Percentiles rank a stretch among this genome's conserved stretches.
Conservation (phyloP, 92 coral and sea anemone species). For the Actinostola sp. region DNA sequence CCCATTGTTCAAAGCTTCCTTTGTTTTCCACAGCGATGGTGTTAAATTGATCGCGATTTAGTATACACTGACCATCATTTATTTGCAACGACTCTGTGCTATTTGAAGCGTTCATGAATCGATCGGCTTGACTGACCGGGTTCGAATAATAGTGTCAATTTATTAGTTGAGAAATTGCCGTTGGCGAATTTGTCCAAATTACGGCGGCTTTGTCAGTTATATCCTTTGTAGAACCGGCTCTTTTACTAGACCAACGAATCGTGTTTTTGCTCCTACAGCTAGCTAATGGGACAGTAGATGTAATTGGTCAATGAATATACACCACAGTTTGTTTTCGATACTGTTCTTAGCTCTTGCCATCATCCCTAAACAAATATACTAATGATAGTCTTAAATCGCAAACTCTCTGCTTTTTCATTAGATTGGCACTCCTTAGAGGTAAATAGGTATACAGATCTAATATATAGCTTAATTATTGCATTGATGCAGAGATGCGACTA, state of each 20-base stretch:
- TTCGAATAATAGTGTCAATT: conserved; percentile 36
- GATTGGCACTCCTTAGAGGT: background rate
- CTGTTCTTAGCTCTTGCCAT: background rate
- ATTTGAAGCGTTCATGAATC: conserved; percentile 24
- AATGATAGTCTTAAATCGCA: conserved; percentile 9
- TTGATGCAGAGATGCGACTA: too few relatives aligned
- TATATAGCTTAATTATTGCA: background rate
- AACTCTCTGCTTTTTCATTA: conserved; percentile 4
- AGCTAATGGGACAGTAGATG: conserved; percentile 5
- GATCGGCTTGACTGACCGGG: conserved; percentile 25
- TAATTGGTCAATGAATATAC: conserved; percentile 33
- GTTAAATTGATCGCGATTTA: conserved; percentile 52
- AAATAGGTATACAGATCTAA: conserved; percentile 4
- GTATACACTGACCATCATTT: conserved; percentile 26
- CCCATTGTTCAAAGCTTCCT: conserved; percentile 48
- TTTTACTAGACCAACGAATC: conserved; percentile 38
- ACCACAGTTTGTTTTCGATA: conserved; percentile 20
- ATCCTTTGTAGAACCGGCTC: conserved; percentile 34
- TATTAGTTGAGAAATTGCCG: conserved; percentile 45
- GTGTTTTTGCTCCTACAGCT: background rate
- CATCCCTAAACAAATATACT: conserved; percentile 26
- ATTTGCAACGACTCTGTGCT: conserved; percentile 29
- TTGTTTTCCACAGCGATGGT: conserved; percentile 36
- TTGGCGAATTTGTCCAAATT: conserved; percentile 41
- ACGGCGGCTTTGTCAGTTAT: conserved; percentile 40